Percentiles rank a stretch among this genome's conserved stretches.
phyloP scores from a whole-genome alignment of 2,888 invertebrate genomes.

The Lithophane ornitopus region DNA sequence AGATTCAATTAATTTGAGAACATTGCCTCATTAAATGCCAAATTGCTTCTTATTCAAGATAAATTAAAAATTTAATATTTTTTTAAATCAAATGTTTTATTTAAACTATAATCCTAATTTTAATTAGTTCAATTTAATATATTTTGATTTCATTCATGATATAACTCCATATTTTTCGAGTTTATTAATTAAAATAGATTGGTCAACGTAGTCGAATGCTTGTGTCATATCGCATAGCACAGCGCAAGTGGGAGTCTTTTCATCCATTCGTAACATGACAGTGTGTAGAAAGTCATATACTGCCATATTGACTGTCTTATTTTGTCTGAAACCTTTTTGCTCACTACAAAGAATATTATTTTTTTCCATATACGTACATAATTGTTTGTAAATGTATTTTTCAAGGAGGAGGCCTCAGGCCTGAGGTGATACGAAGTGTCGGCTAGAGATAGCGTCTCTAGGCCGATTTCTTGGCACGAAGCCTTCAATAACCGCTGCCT shows the following conservation, averaged over 20 bases:
- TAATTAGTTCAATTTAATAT: no score
- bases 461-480: conserved; percentile 83
- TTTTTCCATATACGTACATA: not conserved
- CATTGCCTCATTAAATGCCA: no score
- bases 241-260: not conserved
- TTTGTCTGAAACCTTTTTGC: not conserved
- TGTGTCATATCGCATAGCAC: not conserved
- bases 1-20: no score
- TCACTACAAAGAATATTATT: not conserved
- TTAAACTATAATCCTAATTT: no score
- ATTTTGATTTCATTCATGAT: no score
- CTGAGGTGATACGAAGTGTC: conserved; percentile 73
- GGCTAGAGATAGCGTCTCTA: conserved; percentile 79
- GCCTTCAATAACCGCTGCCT: conserved; percentile 73
- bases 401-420: conserved; percentile 64
- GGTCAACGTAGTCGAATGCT: not conserved
- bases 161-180: not conserved
- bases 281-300: not conserved
- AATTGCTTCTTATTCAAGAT: no score
- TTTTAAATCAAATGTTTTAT: no score
- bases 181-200: not conserved
- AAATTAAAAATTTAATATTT: no score
- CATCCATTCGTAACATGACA: not conserved
- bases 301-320: not conserved
- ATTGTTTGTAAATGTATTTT: not conserved